Conservation (phyloP, 2,797 vertebrate species). For the Calcarius lapponicus region DNA sequence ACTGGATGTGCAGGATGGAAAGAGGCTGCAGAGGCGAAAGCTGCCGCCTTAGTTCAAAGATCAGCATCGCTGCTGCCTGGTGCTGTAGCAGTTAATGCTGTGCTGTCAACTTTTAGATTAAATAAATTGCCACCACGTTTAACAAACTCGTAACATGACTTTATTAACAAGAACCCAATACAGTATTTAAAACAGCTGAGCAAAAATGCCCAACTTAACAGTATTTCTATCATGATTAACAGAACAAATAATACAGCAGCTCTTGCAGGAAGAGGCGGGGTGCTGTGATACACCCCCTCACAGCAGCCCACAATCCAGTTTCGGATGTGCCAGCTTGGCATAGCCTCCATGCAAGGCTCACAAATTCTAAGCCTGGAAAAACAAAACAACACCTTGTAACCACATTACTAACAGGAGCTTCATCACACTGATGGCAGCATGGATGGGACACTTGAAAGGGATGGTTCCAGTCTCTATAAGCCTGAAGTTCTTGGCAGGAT, state of each 20-base stretch:
- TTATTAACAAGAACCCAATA: background rate
- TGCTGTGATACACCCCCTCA: background rate
- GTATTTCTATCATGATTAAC: background rate
- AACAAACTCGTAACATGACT: background rate
- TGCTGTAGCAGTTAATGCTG: background rate
- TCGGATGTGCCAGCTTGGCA: background rate
- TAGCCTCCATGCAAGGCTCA: accelerated
- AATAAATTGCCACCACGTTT: background rate
- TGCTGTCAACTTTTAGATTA: background rate
- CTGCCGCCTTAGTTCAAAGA: background rate
- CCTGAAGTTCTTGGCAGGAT: background rate
- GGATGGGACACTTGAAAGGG: background rate
- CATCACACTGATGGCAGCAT: accelerated
- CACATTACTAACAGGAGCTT: background rate
- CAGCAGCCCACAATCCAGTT: background rate
- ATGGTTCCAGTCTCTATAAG: background rate
- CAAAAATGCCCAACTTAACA: background rate
- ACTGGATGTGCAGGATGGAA: accelerated
- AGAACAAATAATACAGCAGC: background rate
- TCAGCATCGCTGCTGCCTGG: background rate
- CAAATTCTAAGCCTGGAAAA: background rate
- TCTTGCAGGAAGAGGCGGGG: background rate
- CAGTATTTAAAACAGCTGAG: background rate
- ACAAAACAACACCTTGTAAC: background rate
- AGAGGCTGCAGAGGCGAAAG: background rate